A percentile compares a stretch with the other conserved stretches of the same genome.
Conservation (phyloP, 2,113 vertebrate species). For the Cochlearius cochlearius region DNA sequence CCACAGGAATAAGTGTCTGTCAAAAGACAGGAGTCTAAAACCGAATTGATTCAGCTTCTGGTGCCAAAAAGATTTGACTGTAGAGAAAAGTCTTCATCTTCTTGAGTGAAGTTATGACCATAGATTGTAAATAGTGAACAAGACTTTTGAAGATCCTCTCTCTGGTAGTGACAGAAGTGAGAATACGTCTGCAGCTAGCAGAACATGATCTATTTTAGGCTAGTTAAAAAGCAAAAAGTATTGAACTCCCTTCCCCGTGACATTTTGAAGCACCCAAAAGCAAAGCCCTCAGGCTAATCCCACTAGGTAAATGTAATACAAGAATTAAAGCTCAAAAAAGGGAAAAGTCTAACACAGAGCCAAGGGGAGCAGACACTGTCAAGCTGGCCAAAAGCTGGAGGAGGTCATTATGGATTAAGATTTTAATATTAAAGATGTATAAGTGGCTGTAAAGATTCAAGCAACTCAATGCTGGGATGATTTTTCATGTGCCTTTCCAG, state of each 20-base stretch:
- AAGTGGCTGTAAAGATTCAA: background rate
- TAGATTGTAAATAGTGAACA: background rate
- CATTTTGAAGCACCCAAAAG: background rate
- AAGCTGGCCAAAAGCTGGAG: background rate
- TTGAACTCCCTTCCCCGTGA: background rate
- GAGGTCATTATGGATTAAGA: background rate
- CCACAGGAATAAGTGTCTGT: conserved; percentile 34
- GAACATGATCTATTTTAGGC: background rate
- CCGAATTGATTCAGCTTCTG: background rate
- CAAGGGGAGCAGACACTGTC: background rate
- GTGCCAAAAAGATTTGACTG: background rate
- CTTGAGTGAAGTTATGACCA: background rate
- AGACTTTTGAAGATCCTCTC: background rate
- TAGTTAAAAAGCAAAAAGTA: background rate
- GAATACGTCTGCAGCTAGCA: background rate
- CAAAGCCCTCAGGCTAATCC: background rate
- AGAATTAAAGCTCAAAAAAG: background rate
- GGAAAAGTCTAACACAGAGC: background rate
- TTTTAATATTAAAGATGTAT: background rate
- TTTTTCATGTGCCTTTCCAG: background rate
- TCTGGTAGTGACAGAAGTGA: background rate
- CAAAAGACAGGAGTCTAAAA: conserved; percentile 43
- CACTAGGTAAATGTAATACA: background rate
- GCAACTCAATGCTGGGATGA: background rate
- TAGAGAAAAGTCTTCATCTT: background rate